These are phyloP conservation scores for Xanthorhoe designata DNA, from an alignment of 2,888 invertebrate genomes.

Conservation along the genomic window DNA sequence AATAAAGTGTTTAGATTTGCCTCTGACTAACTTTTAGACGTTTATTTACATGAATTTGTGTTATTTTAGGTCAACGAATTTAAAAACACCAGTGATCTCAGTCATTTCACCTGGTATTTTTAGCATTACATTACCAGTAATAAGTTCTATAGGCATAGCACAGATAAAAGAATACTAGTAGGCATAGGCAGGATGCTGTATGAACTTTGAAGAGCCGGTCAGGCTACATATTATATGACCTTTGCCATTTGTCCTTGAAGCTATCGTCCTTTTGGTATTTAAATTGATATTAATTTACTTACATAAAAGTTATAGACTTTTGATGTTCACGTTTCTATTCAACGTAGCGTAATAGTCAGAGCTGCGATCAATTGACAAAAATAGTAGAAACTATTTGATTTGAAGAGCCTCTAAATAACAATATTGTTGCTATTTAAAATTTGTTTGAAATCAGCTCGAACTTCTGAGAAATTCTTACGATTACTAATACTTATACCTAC, in stretches of 20 bases:
- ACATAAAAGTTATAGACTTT: too few species aligned
- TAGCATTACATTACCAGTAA: conserved; percentile 9
- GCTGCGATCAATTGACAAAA: too few species aligned
- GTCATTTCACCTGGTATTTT: neutral
- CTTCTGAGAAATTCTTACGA: conserved; percentile 23
- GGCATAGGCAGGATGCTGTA: conserved; percentile 22
- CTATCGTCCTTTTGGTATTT: conserved; percentile 2
- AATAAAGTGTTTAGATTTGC: neutral
- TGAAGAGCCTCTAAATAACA: too few species aligned
- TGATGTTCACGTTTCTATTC: too few species aligned
- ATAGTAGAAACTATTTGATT: too few species aligned
- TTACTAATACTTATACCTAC: conserved; percentile 27
- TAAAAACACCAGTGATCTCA: neutral
- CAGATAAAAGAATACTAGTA: neutral
- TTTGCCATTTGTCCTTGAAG: conserved; percentile 22
- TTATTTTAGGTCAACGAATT: too few species aligned
- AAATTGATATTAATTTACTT: neutral
- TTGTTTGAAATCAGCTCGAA: neutral
- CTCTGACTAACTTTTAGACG: neutral
- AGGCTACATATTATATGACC: conserved; percentile 14
- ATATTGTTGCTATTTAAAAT: neutral
- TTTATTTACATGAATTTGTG: too few species aligned
- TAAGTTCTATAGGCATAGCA: too few species aligned
- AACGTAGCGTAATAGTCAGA: too few species aligned
- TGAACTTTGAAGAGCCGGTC: conserved; percentile 32